Base-by-base conservation (phyloP, 1,140 invertebrate genomes). In the Elysia chlorotica region DNA sequence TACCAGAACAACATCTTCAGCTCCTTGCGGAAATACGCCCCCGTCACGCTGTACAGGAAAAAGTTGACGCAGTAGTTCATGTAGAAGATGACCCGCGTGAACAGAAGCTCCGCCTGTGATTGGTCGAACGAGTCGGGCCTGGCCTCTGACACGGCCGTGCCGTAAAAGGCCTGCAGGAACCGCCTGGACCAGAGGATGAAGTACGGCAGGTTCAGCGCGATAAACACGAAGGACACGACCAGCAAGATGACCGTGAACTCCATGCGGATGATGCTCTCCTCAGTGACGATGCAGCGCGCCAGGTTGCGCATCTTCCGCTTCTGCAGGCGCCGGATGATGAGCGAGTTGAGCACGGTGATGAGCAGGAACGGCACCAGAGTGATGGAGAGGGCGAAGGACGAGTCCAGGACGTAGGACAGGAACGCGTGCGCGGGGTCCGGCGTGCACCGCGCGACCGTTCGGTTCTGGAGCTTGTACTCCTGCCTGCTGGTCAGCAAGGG, bases 31-130 rank as follows among this genome's bases (percentile, higher is more conserved):
- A 76, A 76, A 53, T 73, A 76, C 37, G 82, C 77, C 0, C 85
- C 85, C 0, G 81, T 85, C 3, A 86, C 69, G 74, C 81, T 81
- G 71, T 85, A 86, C 10, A 86, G 77, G 68, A 86, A 85, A 68
- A 86, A 86, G 73, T 86, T 86, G 19, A 82, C 76, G 35, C 81
- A 82, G 65, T 86, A 86, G 74, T 85, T 86, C 37, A 84, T 70
- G 74, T 82, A 83, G 70, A 83, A 85, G 25, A 86, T 80, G 19
- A 80, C 82, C 10, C 81, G 74, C 2, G 82, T 80, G 37, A 86
- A 73, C 35, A 70, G 56, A 4, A 81, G 66, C n/a, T 78, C 30
- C 21, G 73, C 78, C 38, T 78, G 68, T 23, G 74, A 62, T 1
- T 62, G 37, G 31, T 68, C 66, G n/a, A 62, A 30, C 4, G n/a